These are phyloP conservation scores for Paracyclopina nana DNA, from an alignment of 1,140 invertebrate species.

Conservation along the genomic window DNA sequence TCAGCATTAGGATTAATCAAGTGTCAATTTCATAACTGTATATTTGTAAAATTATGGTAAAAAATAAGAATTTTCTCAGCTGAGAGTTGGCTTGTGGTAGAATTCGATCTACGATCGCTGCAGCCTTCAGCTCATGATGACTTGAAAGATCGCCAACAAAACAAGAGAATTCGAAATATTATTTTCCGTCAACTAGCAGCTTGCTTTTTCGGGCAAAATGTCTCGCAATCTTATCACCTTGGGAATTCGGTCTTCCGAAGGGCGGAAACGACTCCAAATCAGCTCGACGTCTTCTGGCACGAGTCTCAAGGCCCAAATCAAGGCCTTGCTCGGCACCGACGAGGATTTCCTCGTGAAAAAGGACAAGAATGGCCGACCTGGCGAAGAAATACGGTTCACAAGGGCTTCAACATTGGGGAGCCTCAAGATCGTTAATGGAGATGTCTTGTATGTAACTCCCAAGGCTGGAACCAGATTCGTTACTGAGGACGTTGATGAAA, in stretches of 20 bases:
- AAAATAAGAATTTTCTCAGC: too few species aligned
- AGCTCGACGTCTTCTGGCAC: background rate
- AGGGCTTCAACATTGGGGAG: constrained; percentile 22
- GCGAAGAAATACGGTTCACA: constrained; percentile 18
- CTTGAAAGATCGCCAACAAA: too few species aligned
- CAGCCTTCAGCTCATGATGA: too few species aligned
- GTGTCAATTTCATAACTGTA: too few species aligned
- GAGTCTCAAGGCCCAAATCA: background rate
- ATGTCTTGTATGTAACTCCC: constrained; percentile 19
- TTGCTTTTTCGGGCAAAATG: too few species aligned
- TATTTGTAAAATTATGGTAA: too few species aligned
- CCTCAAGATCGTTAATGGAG: constrained; percentile 23
- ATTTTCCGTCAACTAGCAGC: too few species aligned
- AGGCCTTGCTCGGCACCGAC: background rate
- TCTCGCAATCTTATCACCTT: background rate
- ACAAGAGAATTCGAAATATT: too few species aligned
- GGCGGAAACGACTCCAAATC: background rate
- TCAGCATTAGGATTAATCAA: too few species aligned
- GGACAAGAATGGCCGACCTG: constrained; percentile 13
- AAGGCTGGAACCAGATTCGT: constrained; percentile 13
- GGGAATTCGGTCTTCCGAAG: background rate
- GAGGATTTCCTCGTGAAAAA: background rate
- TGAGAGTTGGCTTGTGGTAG: too few species aligned
- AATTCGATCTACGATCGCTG: too few species aligned
- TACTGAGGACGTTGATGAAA: too few species aligned